Evolutionary conservation across 2,113 vertebrate species (phyloP).

Genomic region (Nannobrachium achirus): DNA sequence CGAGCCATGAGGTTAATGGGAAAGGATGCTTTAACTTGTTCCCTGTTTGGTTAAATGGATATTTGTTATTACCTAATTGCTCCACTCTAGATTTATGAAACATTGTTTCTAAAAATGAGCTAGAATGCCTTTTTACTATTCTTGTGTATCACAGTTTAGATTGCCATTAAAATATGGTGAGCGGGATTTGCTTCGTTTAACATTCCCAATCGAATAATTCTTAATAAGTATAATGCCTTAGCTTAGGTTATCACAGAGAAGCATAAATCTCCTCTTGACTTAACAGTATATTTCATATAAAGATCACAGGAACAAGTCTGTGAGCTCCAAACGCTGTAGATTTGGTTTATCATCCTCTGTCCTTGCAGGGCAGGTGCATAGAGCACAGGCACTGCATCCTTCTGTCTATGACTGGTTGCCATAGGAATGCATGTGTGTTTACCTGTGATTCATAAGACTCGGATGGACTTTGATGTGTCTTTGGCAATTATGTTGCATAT

Average conservation of each 20-base stretch:
- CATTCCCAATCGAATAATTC: not conserved
- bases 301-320: slow-evolving; percentile 27
- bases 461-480: not conserved
- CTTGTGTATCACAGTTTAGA: not conserved
- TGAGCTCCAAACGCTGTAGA: slow-evolving; percentile 1
- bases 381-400: not conserved
- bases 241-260: slow-evolving; percentile 35
- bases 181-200: not conserved
- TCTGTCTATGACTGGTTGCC: not conserved
- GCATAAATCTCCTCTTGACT: slow-evolving; percentile 39
- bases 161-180: not conserved
- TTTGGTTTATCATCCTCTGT: slow-evolving; percentile 11
- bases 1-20: not conserved
- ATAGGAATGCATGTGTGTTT: slow-evolving; percentile 1
- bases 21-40: slow-evolving; percentile 23
- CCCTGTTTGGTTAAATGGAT: not conserved
- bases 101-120: not conserved
- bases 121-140: no score
- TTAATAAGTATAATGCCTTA: not conserved
- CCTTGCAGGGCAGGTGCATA: not conserved
- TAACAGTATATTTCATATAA: slow-evolving; percentile 29
- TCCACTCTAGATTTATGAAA: not conserved
- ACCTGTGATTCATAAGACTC: not conserved
- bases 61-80: not conserved
- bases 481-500: not conserved